Percentiles rank a stretch among this genome's conserved stretches.
These are phyloP conservation scores for Melieria omissa DNA, from an alignment of 2,888 invertebrate genomes.

Conservation along the genomic window DNA sequence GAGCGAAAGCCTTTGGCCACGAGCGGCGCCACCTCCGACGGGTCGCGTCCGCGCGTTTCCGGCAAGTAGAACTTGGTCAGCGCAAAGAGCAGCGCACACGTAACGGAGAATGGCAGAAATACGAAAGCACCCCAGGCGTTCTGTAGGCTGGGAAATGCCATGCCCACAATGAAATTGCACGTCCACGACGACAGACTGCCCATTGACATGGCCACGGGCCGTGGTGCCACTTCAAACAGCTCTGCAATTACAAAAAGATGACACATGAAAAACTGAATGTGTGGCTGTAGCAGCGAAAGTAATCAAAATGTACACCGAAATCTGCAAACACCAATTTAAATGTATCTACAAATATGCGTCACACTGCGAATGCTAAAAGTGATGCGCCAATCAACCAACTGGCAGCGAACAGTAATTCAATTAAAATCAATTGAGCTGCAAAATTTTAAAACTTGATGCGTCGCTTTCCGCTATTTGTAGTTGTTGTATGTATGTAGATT, in stretches of 20 bases:
- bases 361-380: background rate
- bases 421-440: too few species aligned
- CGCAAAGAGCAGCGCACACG: slow-evolving; percentile 59
- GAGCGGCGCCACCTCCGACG: slow-evolving; percentile 73
- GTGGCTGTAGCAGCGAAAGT: too few species aligned
- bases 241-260: slow-evolving; percentile 68
- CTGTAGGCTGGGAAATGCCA: slow-evolving; percentile 78
- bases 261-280: slow-evolving; percentile 20
- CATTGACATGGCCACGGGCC: slow-evolving; percentile 87
- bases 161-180: slow-evolving; percentile 87
- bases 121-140: slow-evolving; percentile 75
- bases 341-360: background rate
- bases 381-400: too few species aligned
- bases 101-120: slow-evolving; percentile 78
- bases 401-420: too few species aligned
- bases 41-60: slow-evolving; percentile 78
- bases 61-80: slow-evolving; percentile 76
- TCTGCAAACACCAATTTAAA: too few species aligned
- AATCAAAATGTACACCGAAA: too few species aligned
- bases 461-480: too few species aligned
- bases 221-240: slow-evolving; percentile 84
- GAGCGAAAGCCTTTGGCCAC: slow-evolving; percentile 75
- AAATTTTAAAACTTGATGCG: too few species aligned
- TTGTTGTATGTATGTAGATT: too few species aligned
- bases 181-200: slow-evolving; percentile 90